Evolutionary conservation across 2,797 vertebrate species (phyloP).

Genomic region (Coranthus polyacanthus): DNA sequence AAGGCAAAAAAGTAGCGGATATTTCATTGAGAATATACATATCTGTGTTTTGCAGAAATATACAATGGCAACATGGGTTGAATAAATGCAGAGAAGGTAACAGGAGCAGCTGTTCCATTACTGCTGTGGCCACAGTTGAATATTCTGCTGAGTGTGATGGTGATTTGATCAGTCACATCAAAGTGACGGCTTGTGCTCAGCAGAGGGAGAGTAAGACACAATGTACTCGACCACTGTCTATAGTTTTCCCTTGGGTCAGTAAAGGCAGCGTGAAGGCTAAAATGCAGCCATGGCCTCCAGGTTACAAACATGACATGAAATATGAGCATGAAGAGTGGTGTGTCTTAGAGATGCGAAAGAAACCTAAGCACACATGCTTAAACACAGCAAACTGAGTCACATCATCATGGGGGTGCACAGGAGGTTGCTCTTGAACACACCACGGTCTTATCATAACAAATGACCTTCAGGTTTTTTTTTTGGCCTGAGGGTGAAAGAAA

Average conservation of each 20-base stretch:
- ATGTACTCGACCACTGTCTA: conserved; percentile 61
- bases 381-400: conserved; percentile 55
- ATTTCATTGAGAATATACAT: too few species aligned
- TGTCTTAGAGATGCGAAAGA: conserved; percentile 18
- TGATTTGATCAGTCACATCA: conserved; percentile 73
- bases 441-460: conserved; percentile 71
- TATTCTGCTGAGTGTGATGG: conserved; percentile 56
- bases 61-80: too few species aligned
- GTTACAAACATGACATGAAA: conserved; percentile 68
- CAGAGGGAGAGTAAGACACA: conserved; percentile 42
- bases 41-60: too few species aligned
- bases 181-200: conserved; percentile 44
- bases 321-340: conserved; percentile 47
- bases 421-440: conserved; percentile 46
- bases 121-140: conserved; percentile 24
- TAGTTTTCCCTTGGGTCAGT: conserved; percentile 56
- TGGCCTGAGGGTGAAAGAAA: conserved; percentile 48
- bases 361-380: conserved; percentile 41
- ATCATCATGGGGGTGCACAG: conserved; percentile 7
- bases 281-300: conserved; percentile 46
- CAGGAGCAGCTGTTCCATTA: conserved; percentile 56
- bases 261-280: conserved; percentile 59
- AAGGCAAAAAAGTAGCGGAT: too few species aligned
- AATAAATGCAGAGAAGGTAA: conserved; percentile 35
- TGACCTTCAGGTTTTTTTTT: conserved; percentile 70